phyloP scores from a whole-genome alignment of 2,113 vertebrate genomes.

The Sialia sialis region DNA sequence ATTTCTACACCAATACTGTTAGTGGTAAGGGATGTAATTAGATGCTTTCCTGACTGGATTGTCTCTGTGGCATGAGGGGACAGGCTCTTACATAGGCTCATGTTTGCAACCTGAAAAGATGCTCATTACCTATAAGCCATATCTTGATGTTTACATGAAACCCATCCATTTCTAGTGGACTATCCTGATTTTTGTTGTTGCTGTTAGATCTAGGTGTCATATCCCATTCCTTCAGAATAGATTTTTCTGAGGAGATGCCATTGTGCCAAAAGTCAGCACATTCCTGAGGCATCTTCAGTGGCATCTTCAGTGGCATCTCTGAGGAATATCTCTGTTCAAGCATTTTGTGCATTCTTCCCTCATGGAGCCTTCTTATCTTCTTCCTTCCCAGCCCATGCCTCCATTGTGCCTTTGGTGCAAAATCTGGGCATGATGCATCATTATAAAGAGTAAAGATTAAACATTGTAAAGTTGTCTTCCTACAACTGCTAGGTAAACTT shows the following conservation, averaged over 20 bases:
- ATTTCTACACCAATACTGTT: not conserved
- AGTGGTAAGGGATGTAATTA: not conserved
- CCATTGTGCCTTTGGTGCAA: not conserved
- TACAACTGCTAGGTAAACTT: not conserved
- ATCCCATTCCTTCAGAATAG: not conserved
- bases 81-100: not conserved
- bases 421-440: not conserved
- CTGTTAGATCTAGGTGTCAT: not conserved
- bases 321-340: not conserved
- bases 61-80: not conserved
- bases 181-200: not conserved
- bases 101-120: not conserved
- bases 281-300: not conserved
- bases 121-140: not conserved
- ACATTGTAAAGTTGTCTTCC: not conserved
- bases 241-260: not conserved
- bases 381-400: not conserved
- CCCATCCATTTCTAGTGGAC: not conserved
- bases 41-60: not conserved
- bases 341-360: not conserved
- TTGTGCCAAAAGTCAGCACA: fast-evolving
- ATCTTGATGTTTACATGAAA: not conserved
- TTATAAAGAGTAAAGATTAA: not conserved
- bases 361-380: not conserved
- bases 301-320: not conserved